Conservation (phyloP, 2,113 vertebrate genomes). For the Zeus faber region DNA sequence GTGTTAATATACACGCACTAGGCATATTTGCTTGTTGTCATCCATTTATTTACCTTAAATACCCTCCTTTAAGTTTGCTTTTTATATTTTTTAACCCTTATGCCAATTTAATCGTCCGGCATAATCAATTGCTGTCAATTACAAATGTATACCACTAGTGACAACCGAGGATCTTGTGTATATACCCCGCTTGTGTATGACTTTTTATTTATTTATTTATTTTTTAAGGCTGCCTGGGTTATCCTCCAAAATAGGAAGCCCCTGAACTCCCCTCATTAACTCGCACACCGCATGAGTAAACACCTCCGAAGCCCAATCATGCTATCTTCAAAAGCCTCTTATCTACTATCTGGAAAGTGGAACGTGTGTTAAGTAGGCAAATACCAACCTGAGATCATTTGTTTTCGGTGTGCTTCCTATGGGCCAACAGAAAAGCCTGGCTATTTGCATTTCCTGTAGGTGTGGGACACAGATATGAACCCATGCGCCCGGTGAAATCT, state of each 20-base stretch:
- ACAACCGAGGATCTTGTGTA: not conserved
- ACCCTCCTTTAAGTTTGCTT: too few species aligned
- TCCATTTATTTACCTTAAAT: too few species aligned
- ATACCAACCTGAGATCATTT: slow-evolving; percentile 13
- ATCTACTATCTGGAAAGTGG: slow-evolving; percentile 3
- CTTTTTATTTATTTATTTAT: not conserved
- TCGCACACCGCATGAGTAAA: not conserved
- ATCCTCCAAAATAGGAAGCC: not conserved
- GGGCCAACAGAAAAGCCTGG: not conserved
- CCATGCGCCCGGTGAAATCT: not conserved
- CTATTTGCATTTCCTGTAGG: slow-evolving; percentile 3
- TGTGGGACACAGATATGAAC: not conserved
- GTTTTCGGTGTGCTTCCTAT: slow-evolving; percentile 2
- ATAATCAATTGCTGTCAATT: not conserved
- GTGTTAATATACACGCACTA: slow-evolving; percentile 7
- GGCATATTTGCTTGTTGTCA: too few species aligned
- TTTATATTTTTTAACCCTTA: too few species aligned
- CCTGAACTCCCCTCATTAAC: not conserved
- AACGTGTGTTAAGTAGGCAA: not conserved
- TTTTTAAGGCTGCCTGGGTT: not conserved
- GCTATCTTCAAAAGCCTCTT: slow-evolving; percentile 7
- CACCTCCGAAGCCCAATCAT: slow-evolving; percentile 4
- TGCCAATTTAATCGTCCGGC: too few species aligned
- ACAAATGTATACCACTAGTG: not conserved
- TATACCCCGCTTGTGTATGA: not conserved